Base-by-base conservation (phyloP, 2,113 vertebrate species). In the Odocoileus virginianus region DNA sequence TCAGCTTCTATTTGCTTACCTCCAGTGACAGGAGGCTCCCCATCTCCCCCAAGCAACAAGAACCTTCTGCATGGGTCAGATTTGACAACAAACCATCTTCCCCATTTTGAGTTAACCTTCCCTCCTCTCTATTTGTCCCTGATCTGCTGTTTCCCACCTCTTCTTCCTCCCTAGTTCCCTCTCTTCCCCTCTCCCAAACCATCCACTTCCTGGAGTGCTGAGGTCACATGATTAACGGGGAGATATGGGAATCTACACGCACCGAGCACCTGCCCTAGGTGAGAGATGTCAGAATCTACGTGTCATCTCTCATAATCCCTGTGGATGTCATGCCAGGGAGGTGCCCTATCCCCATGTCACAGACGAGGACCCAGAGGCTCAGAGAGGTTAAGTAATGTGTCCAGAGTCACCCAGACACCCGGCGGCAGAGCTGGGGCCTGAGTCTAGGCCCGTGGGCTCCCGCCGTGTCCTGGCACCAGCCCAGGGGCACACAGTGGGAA, bases 111-210 rank as follows among this genome's bases (percentile, higher is more conserved):
- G 14, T 79, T 64, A 60, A 52, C 4, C 28, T 17, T 16, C 11
- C 36, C 36, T 50, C 28, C 61, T 36, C 54, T 60, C 43, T 61
- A 36, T 64, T 91, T 84, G 23, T 25, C 92, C 74, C 54, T 27
- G 8, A 50, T 47, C 81, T 94, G 88, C 54, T 58, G 15, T 64
- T 94, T 87, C 47, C 89, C 92, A 54, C 89, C 10, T 92, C 84
- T 81, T 54, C 58, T 82, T 57, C 60, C 87, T 79, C 21, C 28
- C 52, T 92, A 93, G 1, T n/a, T 76, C 78, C 14, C 67, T n/a
- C 25, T 13, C 1, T 2, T 14, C 6, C 1, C 12, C 7, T 30
- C 16, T 87, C 30, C 79, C 92, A 79, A 84, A 92, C 23, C 45
- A 61, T 5, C 30, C 36, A 52, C 9, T 28, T 92, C 58, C 33